Base-by-base conservation (phyloP, 2,888 invertebrate species). In the Lithophane semibrunnea region DNA sequence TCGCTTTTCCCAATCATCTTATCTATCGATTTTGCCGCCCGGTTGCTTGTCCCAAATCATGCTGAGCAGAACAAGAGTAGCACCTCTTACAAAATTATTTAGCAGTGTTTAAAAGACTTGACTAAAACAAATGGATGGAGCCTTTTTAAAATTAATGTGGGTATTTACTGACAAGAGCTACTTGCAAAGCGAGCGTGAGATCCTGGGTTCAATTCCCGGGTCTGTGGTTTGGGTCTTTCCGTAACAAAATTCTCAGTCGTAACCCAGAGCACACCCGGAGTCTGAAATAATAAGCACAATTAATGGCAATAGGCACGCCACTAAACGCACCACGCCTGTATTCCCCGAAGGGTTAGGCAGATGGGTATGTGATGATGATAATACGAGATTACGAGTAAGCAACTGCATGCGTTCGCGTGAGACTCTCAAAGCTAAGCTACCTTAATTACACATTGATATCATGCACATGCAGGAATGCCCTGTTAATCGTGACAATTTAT, bases 401-500 rank as follows among this genome's bases (percentile, higher is more conserved):
- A 5, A 18, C 7, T 49, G 49, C 49, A 49, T 52, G 52, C 18
- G 18, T 52, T 52, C 7, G 2, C 52, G 52, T 52, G 21, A 52
- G 21, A 21, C 18, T 52, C 16, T 16, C 54, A 64, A 16, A 24
- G 16, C 0, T 7, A 21, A 49, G 12, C 0, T 42, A 18, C 16
- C n/a, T 42, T 66, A 78, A 49, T 67, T 56, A 42, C 21, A 61
- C 42, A 52, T 49, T 64, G 24, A 47, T 76, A 47, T 42, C n/a
- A 18, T 54, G 37, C 72, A 73, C 21, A 84, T 85, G 82, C 44
- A 76, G 21, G 61, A 63, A 13, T 69, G 12, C n/a, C 29, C 44
- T 69, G 69, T 56, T 49, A 47, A 21, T 42, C 68, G 18, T 61
- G 64, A 69, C 65, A 29, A 80, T 81, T 82, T 85, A 82, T 68